Percentiles rank a stretch among this genome's conserved stretches.
Evolutionary conservation across 2,797 vertebrate species (phyloP).

Genomic region (Coendou prehensilis): DNA sequence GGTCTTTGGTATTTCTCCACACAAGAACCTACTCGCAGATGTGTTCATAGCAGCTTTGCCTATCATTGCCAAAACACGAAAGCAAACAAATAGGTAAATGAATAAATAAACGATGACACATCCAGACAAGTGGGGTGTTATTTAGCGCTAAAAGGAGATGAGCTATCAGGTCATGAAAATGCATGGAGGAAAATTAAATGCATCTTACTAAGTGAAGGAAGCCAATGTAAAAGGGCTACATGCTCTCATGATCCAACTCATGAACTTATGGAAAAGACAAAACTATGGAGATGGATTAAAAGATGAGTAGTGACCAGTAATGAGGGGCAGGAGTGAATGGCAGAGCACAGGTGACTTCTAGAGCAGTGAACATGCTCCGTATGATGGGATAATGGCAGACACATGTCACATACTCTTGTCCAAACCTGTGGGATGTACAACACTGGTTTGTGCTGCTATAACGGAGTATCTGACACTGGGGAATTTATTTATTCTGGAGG

Average conservation of each 20-base stretch:
- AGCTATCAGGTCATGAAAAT: not conserved
- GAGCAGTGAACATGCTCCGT: not conserved
- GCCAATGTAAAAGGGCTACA: not conserved
- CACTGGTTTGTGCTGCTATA: not conserved
- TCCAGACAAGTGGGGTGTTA: not conserved
- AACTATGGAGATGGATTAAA: not conserved
- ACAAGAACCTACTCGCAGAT: not conserved
- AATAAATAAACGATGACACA: not conserved
- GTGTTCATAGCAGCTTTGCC: constrained; percentile 13
- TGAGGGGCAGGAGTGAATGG: not conserved
- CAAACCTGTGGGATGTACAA: no score
- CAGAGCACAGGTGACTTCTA: not conserved
- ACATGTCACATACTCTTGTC: not conserved
- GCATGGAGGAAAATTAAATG: not conserved
- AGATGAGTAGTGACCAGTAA: not conserved
- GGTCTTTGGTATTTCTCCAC: not conserved
- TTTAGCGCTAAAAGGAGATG: not conserved
- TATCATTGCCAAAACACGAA: not conserved
- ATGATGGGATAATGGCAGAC: not conserved
- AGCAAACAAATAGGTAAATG: not conserved
- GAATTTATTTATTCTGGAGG: not conserved
- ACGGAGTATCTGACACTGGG: not conserved
- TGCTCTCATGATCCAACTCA: not conserved
- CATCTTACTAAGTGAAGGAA: not conserved
- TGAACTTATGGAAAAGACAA: not conserved